Conservation (phyloP, 2,797 vertebrate species). For the Florisuga fusca region DNA sequence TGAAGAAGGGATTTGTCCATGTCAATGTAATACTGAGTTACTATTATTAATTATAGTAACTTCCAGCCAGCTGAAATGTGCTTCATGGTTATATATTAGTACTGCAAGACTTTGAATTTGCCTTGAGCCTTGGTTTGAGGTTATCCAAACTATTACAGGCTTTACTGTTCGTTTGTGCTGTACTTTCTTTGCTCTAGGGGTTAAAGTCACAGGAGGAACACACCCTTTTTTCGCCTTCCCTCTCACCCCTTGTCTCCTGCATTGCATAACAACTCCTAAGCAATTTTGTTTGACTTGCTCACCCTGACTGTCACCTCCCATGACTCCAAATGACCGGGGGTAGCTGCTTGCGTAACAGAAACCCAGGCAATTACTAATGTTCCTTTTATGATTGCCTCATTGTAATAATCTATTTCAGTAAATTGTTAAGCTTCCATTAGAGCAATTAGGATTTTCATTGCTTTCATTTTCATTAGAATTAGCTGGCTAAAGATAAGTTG, state of each 20-base stretch:
- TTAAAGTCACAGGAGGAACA: conserved; percentile 44
- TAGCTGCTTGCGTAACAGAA: not conserved
- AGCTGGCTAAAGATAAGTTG: not conserved
- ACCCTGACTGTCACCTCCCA: not conserved
- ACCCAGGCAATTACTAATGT: not conserved
- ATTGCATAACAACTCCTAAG: conserved; percentile 19
- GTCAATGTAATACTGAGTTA: not conserved
- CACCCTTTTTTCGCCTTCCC: conserved; percentile 8
- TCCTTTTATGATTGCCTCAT: not conserved
- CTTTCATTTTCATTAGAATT: not conserved
- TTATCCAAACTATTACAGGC: not conserved
- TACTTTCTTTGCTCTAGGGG: conserved; percentile 29
- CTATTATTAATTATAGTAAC: not conserved
- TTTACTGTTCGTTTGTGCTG: not conserved
- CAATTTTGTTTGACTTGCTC: not conserved
- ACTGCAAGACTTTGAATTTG: not conserved
- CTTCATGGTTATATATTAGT: not conserved
- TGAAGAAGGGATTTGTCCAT: not conserved
- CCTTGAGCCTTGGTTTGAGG: not conserved
- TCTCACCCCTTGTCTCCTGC: not conserved
- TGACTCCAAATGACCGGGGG: not conserved
- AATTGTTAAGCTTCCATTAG: not conserved
- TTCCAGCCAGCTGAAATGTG: not conserved
- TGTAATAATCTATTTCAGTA: not conserved
- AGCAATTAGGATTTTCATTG: not conserved